These are phyloP conservation scores for Phrynocephalus versicolor DNA, from an alignment of 2,113 vertebrate species.

Conservation along the genomic window DNA sequence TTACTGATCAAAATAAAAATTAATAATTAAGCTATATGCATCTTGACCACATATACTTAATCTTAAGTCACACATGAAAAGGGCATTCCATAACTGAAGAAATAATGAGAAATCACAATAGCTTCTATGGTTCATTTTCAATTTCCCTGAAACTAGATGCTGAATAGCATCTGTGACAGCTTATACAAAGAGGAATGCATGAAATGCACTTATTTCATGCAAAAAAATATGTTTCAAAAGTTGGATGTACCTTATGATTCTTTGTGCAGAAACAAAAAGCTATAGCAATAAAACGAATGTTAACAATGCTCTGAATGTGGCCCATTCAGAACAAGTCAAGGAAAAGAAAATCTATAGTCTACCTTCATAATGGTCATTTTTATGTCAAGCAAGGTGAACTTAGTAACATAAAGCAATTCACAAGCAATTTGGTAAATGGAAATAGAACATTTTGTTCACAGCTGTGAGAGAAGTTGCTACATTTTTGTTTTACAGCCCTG, in stretches of 20 bases:
- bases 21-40: not conserved
- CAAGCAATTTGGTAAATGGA: not conserved
- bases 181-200: slow-evolving; percentile 13
- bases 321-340: not conserved
- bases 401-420: slow-evolving; percentile 24
- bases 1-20: not conserved
- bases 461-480: not conserved
- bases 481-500: not conserved
- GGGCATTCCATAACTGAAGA: not conserved
- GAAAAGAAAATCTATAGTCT: not conserved
- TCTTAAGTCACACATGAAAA: not conserved
- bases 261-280: not conserved
- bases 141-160: slow-evolving; percentile 41
- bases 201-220: not conserved
- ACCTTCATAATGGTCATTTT: not conserved
- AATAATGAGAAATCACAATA: slow-evolving; percentile 38
- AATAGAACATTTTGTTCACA: not conserved
- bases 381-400: accelerated
- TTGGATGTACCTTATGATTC: not conserved
- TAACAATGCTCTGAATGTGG: not conserved
- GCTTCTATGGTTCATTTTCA: slow-evolving; percentile 24
- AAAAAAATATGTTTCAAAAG: not conserved
- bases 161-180: slow-evolving; percentile 29
- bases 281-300: not conserved
- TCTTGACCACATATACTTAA: not conserved